Base-by-base conservation (phyloP, 2,888 invertebrate species). In the Netelia fuscicornis region DNA sequence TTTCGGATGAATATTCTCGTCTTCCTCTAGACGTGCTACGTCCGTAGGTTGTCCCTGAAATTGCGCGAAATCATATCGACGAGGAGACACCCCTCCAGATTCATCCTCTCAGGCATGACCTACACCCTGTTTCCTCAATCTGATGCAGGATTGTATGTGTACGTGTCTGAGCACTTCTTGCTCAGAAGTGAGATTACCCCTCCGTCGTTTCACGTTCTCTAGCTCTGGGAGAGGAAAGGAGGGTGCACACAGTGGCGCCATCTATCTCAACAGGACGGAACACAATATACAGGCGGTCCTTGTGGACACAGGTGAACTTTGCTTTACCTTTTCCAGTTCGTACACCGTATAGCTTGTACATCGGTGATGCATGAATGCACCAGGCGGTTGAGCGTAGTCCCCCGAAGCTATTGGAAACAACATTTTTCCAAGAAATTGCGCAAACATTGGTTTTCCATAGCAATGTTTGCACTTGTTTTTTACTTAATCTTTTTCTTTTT, bases 31-130 rank as follows among this genome's bases (percentile, higher is more conserved):
- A 79, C 86, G 37, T 37, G 37, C 37, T 37, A 37, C 37, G 37
- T 37, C 37, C 37, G 85, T 81, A 83, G 86, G 86, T 87, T 84
- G 80, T 79, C 89, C 86, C 87, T 81, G 89, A 87, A 90, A 92
- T 91, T 89, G 89, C 90, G 90, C 87, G 89, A 89, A 92, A 91
- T 92, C 91, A 90, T 91, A 91, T 90, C 90, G 87, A 84, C 75
- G 64, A 48, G 58, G 30, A 71, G 11, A n/a, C 5, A 30, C 48
- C 54, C 83, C 87, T 86, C 85, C 87, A 80, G 86, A 60, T 10
- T 44, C 37, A 9, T 62, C 23, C 74, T 56, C 67, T 78, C 74
- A 54, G 30, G 65, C 84, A 60, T 74, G 67, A 76, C 81, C 78
- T 25, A 65, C 30, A 42, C 75, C 67, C 62, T 54, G 10, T 23